These are phyloP conservation scores for Carapus acus DNA, from an alignment of 2,797 vertebrate species.

Conservation along the genomic window DNA sequence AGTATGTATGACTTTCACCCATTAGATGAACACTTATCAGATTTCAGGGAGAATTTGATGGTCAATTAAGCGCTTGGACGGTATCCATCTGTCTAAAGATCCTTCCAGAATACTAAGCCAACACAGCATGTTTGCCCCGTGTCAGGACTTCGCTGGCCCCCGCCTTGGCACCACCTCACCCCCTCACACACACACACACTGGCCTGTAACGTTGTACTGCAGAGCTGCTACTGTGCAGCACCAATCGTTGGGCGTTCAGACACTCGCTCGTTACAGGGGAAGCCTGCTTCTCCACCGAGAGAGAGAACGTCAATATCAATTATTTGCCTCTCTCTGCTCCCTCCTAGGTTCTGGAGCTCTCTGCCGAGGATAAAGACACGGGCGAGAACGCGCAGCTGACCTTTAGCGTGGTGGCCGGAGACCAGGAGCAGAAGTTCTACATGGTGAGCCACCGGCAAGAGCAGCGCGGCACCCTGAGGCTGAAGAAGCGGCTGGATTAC, in stretches of 20 bases:
- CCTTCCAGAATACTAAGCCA: neutral
- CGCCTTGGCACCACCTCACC: no score
- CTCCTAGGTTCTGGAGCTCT: slow-evolving; percentile 69
- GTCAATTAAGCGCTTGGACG: neutral
- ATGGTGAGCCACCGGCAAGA: slow-evolving; percentile 77
- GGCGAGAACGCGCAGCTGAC: slow-evolving; percentile 80
- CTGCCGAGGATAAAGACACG: slow-evolving; percentile 76
- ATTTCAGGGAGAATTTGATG: neutral
- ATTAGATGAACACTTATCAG: neutral
- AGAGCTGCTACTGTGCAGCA: no score
- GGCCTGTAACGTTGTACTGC: no score
- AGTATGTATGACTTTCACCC: neutral
- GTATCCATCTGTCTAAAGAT: neutral
- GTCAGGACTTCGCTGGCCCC: neutral
- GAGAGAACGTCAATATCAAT: no score
- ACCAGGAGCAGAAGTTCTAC: slow-evolving; percentile 85
- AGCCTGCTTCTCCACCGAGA: no score
- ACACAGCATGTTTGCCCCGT: neutral
- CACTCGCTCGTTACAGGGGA: no score
- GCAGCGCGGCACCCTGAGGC: slow-evolving; percentile 75
- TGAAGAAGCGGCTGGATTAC: slow-evolving; percentile 84
- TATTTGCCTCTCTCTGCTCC: neutral
- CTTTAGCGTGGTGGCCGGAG: slow-evolving; percentile 80
- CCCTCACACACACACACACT: no score
- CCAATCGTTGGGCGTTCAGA: no score